These are phyloP conservation scores for Gymnocheta viridis DNA, from an alignment of 2,888 invertebrate genomes.

Conservation along the genomic window DNA sequence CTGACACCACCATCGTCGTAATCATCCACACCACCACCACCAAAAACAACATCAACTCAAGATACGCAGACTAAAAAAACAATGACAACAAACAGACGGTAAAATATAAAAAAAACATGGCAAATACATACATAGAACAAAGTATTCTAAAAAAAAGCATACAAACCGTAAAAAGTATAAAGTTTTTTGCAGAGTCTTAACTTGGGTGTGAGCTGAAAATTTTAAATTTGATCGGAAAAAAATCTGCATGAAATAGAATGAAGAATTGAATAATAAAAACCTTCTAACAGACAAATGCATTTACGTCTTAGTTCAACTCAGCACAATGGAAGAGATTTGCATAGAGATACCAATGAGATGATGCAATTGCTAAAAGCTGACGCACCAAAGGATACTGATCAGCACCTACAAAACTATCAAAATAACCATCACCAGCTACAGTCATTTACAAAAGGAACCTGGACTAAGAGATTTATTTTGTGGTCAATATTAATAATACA, in stretches of 20 bases:
- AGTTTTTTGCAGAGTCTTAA: constrained; percentile 42
- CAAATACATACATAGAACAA: constrained; percentile 42
- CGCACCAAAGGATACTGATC: constrained; percentile 2
- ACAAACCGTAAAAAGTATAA: constrained; percentile 56
- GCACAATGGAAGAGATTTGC: constrained; percentile 53
- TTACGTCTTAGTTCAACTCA: constrained; percentile 47
- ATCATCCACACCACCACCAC: constrained; percentile 10
- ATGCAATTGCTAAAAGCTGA: constrained; percentile 48
- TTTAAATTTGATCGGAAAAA: constrained; percentile 38
- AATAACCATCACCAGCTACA: constrained; percentile 44
- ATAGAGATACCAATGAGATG: constrained; percentile 39
- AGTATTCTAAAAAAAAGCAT: constrained; percentile 54
- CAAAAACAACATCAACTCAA: constrained; percentile 40
- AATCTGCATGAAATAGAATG: constrained; percentile 44
- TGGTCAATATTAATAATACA: constrained; percentile 79
- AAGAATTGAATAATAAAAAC: constrained; percentile 30
- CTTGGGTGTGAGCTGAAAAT: constrained; percentile 68
- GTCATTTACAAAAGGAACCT: constrained; percentile 65
- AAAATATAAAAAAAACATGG: constrained; percentile 50
- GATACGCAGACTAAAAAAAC: constrained; percentile 22
- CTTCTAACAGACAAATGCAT: constrained; percentile 56
- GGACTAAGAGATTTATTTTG: constrained; percentile 78
- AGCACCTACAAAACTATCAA: constrained; percentile 21
- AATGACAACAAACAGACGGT: constrained; percentile 55
- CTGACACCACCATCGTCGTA: constrained; percentile 12